These are phyloP conservation scores for Drosophila aff. DNA, from an alignment of 1,140 invertebrate species.

Conservation along the genomic window DNA sequence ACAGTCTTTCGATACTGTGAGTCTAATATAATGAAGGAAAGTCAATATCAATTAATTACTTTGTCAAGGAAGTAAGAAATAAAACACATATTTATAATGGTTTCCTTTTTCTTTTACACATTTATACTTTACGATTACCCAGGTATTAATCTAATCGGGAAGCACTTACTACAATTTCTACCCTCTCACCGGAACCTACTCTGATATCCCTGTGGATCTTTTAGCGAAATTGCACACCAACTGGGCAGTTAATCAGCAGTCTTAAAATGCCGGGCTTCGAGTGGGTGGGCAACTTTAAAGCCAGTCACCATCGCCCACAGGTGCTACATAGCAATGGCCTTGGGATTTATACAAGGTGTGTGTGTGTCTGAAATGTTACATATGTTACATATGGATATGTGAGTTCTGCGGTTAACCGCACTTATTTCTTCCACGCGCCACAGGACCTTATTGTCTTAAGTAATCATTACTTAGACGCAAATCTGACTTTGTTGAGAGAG, in stretches of 20 bases:
- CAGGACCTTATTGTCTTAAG: conserved; percentile 14
- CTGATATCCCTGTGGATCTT: conserved; percentile 13
- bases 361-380: not conserved
- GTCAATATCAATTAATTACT: not conserved
- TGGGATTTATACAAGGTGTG: conserved; percentile 14
- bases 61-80: not conserved
- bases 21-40: too few relatives aligned
- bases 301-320: conserved; percentile 7
- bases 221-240: conserved; percentile 43
- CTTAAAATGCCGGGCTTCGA: conserved; percentile 37
- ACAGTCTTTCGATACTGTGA: not conserved
- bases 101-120: not conserved
- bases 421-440: conserved; percentile 26
- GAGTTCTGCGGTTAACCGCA: conserved; percentile 42
- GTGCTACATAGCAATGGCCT: conserved; percentile 20
- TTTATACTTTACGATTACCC: conserved; percentile 5
- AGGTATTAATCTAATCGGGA: conserved; percentile 65
- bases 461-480: conserved; percentile 4
- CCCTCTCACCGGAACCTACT: not conserved
- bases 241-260: conserved; percentile 30
- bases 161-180: conserved; percentile 45
- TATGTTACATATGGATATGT: not conserved
- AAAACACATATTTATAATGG: not conserved
- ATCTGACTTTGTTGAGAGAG: conserved; percentile 1
- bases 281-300: conserved; percentile 36